A percentile compares a stretch with the other conserved stretches of the same genome.
These are phyloP conservation scores for Diachasmimorpha longicaudata DNA, from an alignment of 1,140 invertebrate species.

Conservation along the genomic window DNA sequence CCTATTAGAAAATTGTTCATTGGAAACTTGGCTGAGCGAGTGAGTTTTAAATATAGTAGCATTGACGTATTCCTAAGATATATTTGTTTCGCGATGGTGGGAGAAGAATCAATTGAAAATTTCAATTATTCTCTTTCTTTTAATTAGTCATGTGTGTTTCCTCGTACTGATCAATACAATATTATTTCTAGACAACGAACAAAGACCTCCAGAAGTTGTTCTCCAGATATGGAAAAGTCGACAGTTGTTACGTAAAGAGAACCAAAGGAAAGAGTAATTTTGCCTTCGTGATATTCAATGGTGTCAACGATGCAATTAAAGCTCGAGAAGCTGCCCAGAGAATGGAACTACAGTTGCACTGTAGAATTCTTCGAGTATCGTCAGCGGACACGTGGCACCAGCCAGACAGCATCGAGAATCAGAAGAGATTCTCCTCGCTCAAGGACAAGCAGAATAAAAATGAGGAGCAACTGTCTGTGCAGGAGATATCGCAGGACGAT, in stretches of 20 bases:
- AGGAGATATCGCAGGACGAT: slow-evolving; percentile 24
- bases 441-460: slow-evolving; percentile 28
- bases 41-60: slow-evolving; percentile 37
- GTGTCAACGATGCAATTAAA: slow-evolving; percentile 40
- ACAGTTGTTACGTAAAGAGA: slow-evolving; percentile 51
- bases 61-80: background rate
- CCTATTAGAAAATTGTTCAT: slow-evolving; percentile 57
- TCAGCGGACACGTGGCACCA: slow-evolving; percentile 60
- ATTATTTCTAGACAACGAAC: slow-evolving; percentile 47
- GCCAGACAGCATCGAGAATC: slow-evolving; percentile 51
- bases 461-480: background rate
- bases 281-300: slow-evolving; percentile 53
- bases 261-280: slow-evolving; percentile 49
- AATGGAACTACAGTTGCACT: slow-evolving; percentile 49
- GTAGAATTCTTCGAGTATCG: slow-evolving; percentile 48
- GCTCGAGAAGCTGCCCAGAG: slow-evolving; percentile 42
- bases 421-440: slow-evolving; percentile 35
- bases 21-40: slow-evolving; percentile 54
- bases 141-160: too few relatives aligned
- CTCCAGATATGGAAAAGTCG: slow-evolving; percentile 50
- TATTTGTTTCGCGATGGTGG: too few relatives aligned
- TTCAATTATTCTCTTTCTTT: background rate
- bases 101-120: background rate
- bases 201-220: slow-evolving; percentile 49
- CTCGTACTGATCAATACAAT: background rate